Conservation (phyloP, 2,888 invertebrate species). For the Diploptera punctata region DNA sequence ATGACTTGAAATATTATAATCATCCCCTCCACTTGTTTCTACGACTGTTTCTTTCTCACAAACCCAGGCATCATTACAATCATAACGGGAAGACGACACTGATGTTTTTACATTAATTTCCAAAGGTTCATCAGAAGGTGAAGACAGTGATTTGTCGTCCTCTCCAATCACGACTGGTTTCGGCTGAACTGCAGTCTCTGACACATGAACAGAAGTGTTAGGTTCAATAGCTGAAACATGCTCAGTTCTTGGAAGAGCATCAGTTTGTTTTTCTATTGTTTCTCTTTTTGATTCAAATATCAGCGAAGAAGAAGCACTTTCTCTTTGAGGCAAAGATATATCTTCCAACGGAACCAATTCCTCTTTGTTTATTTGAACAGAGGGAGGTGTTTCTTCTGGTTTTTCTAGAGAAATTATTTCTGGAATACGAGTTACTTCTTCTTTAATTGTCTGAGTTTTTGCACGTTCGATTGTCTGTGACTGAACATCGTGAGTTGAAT, state of each 20-base stretch:
- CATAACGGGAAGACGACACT: conserved; percentile 54
- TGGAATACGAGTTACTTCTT: conserved; percentile 16
- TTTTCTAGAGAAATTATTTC: conserved; percentile 22
- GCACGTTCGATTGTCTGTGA: not conserved
- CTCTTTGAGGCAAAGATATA: too few species aligned
- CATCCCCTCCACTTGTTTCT: too few species aligned
- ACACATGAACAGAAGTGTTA: too few species aligned
- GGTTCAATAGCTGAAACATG: too few species aligned
- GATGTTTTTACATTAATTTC: conserved; percentile 66
- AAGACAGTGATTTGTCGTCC: conserved; percentile 42
- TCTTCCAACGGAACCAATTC: too few species aligned
- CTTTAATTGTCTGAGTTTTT: conserved; percentile 25
- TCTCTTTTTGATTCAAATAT: too few species aligned
- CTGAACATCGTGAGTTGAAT: not conserved
- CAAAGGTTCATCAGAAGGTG: conserved; percentile 58
- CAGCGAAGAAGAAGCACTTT: too few species aligned
- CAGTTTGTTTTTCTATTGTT: too few species aligned
- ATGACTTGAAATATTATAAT: too few species aligned
- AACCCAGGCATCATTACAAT: not conserved
- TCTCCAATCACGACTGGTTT: conserved; percentile 64
- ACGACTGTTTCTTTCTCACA: not conserved
- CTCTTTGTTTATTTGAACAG: too few species aligned
- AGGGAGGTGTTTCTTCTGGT: too few species aligned
- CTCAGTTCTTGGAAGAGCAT: too few species aligned
- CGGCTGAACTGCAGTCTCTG: conserved; percentile 62